Evolutionary conservation across 2,797 vertebrate genomes (phyloP).

Genomic region (Delichon dasypus): DNA sequence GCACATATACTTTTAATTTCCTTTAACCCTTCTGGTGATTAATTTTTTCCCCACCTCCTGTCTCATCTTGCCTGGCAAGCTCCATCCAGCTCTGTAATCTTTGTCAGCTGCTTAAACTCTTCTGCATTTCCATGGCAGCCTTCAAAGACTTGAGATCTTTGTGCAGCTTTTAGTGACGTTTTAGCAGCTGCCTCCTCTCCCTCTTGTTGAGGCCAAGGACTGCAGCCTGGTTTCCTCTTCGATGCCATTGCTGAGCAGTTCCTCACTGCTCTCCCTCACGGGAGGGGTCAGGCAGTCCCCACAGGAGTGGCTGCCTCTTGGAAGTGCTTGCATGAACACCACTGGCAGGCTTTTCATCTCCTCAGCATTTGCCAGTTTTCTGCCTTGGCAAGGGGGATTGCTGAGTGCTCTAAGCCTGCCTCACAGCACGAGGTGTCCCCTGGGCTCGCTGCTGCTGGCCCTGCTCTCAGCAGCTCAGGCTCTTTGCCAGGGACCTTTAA

Average conservation of each 20-base stretch:
- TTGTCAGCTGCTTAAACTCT: background rate
- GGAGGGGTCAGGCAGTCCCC: background rate
- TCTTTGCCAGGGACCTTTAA: background rate
- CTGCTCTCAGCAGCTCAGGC: background rate
- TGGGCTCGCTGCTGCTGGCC: background rate
- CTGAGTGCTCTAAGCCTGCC: background rate
- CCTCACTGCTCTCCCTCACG: background rate
- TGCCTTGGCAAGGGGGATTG: background rate
- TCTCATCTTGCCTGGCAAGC: background rate
- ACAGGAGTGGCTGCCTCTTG: background rate
- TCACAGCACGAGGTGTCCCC: accelerated
- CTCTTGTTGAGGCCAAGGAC: background rate
- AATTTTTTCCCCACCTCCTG: background rate
- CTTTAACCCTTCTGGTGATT: background rate
- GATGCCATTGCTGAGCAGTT: background rate
- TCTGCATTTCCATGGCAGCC: background rate
- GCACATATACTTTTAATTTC: background rate
- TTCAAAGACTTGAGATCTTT: background rate
- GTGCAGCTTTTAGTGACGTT: background rate
- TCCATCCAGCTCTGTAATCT: background rate
- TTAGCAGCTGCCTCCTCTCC: background rate
- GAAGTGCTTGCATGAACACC: background rate
- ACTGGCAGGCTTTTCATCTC: background rate
- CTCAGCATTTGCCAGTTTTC: background rate
- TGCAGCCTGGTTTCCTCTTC: background rate